Evolutionary conservation across 2,888 invertebrate species (phyloP), one percentile per base, ranked within the genome.

Genomic region (Mythimna albipuncta): DNA sequence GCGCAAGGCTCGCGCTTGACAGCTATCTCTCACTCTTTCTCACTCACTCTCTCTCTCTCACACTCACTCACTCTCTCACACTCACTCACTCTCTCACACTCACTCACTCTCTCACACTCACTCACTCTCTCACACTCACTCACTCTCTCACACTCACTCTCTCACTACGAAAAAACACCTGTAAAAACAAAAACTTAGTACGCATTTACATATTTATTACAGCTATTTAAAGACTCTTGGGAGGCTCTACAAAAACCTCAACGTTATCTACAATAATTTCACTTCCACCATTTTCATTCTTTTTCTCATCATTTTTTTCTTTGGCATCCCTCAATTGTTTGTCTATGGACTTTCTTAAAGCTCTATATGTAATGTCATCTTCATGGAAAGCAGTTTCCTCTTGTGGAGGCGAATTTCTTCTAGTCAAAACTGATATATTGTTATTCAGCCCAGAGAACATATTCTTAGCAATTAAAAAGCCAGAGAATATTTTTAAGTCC

Each of bases 331-430:
- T 41, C 9, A 55, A 19, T 21, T 72, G 54, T 26, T 79, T 35
- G 16, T 75, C 72, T 21, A 75, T 75, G 1, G 72, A 50, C 2
- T 21, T 55, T 55, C 38, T 61, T 6, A 79, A 21, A 1, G 13
- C 35, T 0, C 5, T 16, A 11, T 61, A 55, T 0, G 54, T 59
- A 6, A 55, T 32, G 0, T 61, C 38, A 13, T 47, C 21, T 6
- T 52, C 13, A 13, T 32, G 1, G 4, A 35, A 4, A 3, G 3
- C 44, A 10, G 4, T 19, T 6, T 6, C 21, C 2, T n/a, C 1
- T 16, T 41, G 1, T 13, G 4, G 21, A 21, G 16, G 19, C 2
- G 21, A 13, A 32, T 70, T 55, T 19, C 44, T 55, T 44, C 55
- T 26, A 3, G 62, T 19, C 26, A 63, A 26, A 1, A 47, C 47